Evolutionary conservation across 2,888 invertebrate genomes (phyloP).

Genomic region (Allygus modestus): DNA sequence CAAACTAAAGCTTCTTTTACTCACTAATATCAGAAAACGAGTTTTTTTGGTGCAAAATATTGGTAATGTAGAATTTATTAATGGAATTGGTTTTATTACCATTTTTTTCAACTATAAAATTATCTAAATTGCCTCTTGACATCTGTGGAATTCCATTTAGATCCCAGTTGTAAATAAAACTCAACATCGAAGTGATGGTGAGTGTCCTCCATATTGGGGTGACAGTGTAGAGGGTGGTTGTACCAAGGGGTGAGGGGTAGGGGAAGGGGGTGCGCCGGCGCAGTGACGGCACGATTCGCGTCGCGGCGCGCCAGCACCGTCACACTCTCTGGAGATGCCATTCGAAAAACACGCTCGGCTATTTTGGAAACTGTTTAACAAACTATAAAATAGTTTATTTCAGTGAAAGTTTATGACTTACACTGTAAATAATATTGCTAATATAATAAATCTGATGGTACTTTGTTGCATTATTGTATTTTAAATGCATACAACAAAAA

Average conservation of each 20-base stretch:
- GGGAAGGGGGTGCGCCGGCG: constrained; percentile 15
- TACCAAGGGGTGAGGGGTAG: neutral
- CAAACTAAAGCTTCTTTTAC: too few relatives aligned
- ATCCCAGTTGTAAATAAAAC: constrained; percentile 36
- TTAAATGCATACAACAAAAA: too few relatives aligned
- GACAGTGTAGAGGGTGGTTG: constrained; percentile 18
- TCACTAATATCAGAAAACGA: too few relatives aligned
- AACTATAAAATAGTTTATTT: too few relatives aligned
- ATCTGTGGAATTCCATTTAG: constrained; percentile 12
- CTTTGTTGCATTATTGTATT: too few relatives aligned
- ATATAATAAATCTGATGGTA: too few relatives aligned
- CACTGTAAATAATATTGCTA: too few relatives aligned
- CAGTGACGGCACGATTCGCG: neutral
- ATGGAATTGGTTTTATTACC: too few relatives aligned
- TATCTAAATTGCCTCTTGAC: neutral
- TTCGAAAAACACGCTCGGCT: neutral
- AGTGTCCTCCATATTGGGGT: constrained; percentile 43
- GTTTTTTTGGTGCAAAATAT: too few relatives aligned
- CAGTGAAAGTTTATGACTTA: too few relatives aligned
- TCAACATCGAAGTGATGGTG: neutral
- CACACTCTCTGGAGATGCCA: neutral
- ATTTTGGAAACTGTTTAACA: too few relatives aligned
- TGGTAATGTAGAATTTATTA: too few relatives aligned
- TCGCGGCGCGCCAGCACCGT: neutral
- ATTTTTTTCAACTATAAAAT: neutral